These are phyloP conservation scores for Irena cyanogastra DNA, from an alignment of 2,113 vertebrate species.

Conservation along the genomic window DNA sequence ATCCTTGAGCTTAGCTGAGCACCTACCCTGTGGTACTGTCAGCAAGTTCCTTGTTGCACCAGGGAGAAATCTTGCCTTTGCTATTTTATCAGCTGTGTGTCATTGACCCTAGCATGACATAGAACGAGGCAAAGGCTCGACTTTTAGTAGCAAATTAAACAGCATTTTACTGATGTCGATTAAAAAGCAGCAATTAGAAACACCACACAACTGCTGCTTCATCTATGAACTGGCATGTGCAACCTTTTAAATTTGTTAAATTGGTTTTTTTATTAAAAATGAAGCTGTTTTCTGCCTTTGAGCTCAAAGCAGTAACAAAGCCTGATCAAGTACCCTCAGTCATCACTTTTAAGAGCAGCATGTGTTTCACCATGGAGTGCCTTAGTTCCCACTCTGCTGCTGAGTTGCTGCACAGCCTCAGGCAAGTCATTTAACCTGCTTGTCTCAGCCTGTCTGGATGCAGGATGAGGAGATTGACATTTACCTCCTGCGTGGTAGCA, in stretches of 20 bases:
- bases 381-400: background rate
- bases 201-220: background rate
- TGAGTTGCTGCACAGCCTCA: background rate
- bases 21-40: background rate
- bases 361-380: background rate
- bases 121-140: background rate
- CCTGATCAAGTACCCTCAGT: rapidly evolving
- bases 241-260: background rate
- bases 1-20: background rate
- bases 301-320: background rate
- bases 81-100: background rate
- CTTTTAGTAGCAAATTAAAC: background rate
- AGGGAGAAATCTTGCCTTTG: background rate
- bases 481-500: background rate
- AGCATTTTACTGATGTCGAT: background rate
- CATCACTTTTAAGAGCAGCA: background rate
- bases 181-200: background rate
- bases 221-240: background rate
- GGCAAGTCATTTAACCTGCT: background rate
- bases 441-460: background rate
- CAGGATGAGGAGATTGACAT: background rate
- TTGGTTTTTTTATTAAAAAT: background rate
- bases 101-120: background rate
- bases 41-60: background rate
- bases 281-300: background rate